phyloP scores from a whole-genome alignment of 1,140 invertebrate species.

The Pygmarrhopalites habei region DNA sequence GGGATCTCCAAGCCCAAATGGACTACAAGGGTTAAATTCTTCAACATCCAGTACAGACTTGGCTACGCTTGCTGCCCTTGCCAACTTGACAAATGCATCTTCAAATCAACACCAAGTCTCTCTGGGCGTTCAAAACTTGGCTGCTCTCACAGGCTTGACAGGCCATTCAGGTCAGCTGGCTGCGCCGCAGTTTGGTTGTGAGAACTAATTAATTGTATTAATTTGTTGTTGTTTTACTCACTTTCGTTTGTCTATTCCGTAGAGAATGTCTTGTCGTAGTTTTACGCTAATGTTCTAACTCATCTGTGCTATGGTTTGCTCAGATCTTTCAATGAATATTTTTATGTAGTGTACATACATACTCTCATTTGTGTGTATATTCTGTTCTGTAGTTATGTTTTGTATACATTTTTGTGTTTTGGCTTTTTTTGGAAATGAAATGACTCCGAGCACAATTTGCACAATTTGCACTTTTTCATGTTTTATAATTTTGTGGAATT shows the following conservation, averaged over 20 bases:
- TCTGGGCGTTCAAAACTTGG: constrained; percentile 32
- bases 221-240: constrained; percentile 4
- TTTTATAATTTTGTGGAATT: constrained; percentile 14
- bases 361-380: no score
- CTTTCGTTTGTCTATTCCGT: constrained; percentile 3
- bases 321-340: background rate
- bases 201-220: background rate
- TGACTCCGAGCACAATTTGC: no score
- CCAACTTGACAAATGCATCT: constrained; percentile 32
- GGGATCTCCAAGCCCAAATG: constrained; percentile 16
- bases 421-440: no score
- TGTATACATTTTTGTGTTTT: no score
- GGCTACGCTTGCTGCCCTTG: constrained; percentile 38
- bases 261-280: background rate
- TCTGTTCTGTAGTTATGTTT: background rate
- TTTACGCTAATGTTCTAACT: no score
- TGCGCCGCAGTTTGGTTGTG: background rate
- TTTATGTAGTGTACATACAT: background rate
- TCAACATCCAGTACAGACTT: constrained; percentile 24
- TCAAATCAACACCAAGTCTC: constrained; percentile 32
- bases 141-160: constrained; percentile 26
- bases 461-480: no score
- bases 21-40: constrained; percentile 21
- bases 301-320: background rate
- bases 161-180: constrained; percentile 25